phyloP scores from a whole-genome alignment of 2,797 vertebrate genomes.

The Crenuchus spilurus region DNA sequence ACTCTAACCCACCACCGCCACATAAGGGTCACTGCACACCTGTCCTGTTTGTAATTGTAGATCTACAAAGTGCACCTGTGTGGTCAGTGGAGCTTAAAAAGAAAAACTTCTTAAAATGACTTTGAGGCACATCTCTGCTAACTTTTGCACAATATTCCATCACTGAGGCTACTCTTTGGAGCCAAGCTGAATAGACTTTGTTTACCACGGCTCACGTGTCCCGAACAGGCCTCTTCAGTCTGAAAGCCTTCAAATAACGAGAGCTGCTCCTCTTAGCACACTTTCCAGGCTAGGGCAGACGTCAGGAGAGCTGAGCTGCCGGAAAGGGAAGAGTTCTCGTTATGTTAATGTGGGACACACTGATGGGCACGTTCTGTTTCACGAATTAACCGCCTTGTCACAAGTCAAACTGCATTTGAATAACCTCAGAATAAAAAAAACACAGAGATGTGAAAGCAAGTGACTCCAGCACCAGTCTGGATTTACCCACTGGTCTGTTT shows the following conservation, averaged over 20 bases:
- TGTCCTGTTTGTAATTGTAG: too few species aligned
- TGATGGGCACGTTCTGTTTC: slow-evolving; percentile 87
- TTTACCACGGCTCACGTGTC: slow-evolving; percentile 75
- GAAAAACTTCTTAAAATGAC: too few species aligned
- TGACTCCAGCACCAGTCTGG: slow-evolving; percentile 80
- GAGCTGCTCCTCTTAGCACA: slow-evolving; percentile 72
- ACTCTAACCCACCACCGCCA: too few species aligned
- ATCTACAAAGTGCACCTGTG: too few species aligned
- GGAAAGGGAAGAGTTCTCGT: slow-evolving; percentile 86
- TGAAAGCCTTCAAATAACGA: slow-evolving; percentile 75
- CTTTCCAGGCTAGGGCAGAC: slow-evolving; percentile 75
- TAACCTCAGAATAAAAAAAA: slow-evolving; percentile 85
- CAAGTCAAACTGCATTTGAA: slow-evolving; percentile 90
- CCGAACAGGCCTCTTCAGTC: slow-evolving; percentile 71
- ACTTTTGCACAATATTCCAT: slow-evolving; percentile 66
- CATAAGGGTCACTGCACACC: too few species aligned
- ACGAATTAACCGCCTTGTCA: slow-evolving; percentile 87
- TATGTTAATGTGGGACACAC: slow-evolving; percentile 85
- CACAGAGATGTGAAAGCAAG: slow-evolving; percentile 83
- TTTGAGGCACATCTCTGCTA: slow-evolving; percentile 12
- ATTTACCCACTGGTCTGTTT: slow-evolving; percentile 86
- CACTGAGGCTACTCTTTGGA: slow-evolving; percentile 66
- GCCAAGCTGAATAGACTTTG: slow-evolving; percentile 75
- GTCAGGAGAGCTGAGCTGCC: slow-evolving; percentile 81
- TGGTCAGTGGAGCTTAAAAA: too few species aligned